These are phyloP conservation scores for Branchellion lobata DNA, from an alignment of 2,888 invertebrate species.

Conservation along the genomic window DNA sequence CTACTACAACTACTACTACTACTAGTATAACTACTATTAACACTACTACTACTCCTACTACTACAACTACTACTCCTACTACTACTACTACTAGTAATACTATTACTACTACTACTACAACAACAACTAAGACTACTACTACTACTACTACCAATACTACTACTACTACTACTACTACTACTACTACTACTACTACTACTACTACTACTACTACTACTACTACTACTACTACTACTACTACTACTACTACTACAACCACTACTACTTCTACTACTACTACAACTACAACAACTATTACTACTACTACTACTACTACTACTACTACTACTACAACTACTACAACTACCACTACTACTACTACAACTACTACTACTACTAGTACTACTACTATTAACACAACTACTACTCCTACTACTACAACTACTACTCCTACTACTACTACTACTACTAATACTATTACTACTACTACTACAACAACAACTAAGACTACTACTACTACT, in stretches of 20 bases:
- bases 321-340: too few species aligned
- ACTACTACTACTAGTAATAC: neutral
- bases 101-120: too few species aligned
- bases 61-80: neutral
- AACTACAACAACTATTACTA: conserved; percentile 26
- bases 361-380: too few species aligned
- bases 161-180: conserved; percentile 31
- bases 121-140: conserved; percentile 9
- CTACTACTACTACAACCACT: conserved; percentile 9
- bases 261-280: conserved; percentile 11
- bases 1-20: conserved; percentile 18
- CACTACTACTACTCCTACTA: conserved; percentile 18
- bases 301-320: too few species aligned
- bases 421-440: too few species aligned
- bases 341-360: too few species aligned
- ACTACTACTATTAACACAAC: too few species aligned
- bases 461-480: too few species aligned
- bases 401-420: too few species aligned
- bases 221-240: conserved; percentile 15
- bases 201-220: conserved; percentile 29
- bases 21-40: neutral
- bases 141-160: conserved; percentile 11
- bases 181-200: conserved; percentile 22
- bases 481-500: too few species aligned
- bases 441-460: too few species aligned